Conservation (phyloP, 2,113 vertebrate genomes). For the Phylloscopus whistleri region DNA sequence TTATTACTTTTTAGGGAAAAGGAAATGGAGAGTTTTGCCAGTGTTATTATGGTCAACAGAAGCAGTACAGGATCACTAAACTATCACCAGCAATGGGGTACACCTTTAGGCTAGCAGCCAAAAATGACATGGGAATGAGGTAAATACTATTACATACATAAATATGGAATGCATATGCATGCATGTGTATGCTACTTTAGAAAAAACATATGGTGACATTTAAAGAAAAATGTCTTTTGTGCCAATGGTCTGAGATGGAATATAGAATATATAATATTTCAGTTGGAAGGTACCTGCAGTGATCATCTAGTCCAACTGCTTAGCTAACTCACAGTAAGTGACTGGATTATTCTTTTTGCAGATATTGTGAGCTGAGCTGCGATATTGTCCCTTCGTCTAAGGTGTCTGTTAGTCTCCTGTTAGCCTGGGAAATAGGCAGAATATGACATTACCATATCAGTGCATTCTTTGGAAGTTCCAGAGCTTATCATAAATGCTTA, state of each 20-base stretch:
- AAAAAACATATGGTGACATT: background rate
- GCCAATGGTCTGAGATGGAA: background rate
- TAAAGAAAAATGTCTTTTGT: background rate
- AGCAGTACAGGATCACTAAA: slow-evolving; percentile 93
- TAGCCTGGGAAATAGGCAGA: background rate
- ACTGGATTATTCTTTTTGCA: background rate
- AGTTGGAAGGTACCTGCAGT: background rate
- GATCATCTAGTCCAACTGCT: background rate
- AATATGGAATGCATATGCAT: background rate
- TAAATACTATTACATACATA: slow-evolving; percentile 56
- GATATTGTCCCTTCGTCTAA: background rate
- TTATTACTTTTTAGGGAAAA: slow-evolving; percentile 82
- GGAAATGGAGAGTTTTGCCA: slow-evolving; percentile 86
- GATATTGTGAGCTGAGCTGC: background rate
- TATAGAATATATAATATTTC: background rate
- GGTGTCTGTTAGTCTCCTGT: background rate
- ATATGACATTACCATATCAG: background rate
- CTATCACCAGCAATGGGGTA: slow-evolving; percentile 92
- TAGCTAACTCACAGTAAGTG: background rate
- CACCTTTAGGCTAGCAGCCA: slow-evolving; percentile 93
- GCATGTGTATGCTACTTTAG: background rate
- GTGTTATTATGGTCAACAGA: slow-evolving; percentile 91
- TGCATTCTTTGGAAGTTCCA: background rate
- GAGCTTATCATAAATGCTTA: background rate
- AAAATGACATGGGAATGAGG: slow-evolving; percentile 95